Evolutionary conservation across 2,113 vertebrate species (phyloP).

Genomic region (Tiliqua scincoides): DNA sequence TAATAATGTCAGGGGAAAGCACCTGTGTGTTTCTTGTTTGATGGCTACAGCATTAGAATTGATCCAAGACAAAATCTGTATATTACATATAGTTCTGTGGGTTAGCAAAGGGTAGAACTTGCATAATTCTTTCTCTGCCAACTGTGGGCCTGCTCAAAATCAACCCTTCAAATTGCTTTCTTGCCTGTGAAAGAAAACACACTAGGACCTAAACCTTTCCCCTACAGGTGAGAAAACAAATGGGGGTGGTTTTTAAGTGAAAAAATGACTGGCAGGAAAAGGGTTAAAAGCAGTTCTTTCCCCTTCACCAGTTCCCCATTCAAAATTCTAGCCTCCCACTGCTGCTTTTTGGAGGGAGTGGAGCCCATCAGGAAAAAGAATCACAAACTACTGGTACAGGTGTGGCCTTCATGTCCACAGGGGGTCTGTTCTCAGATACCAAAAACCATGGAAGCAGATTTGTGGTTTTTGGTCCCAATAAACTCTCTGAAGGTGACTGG

Average conservation of each 20-base stretch:
- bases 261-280: too few species aligned
- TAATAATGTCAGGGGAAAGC: neutral
- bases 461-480: too few species aligned
- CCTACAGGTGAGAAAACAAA: neutral
- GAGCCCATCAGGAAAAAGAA: neutral
- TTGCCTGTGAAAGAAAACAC: neutral
- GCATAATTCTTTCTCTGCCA: neutral
- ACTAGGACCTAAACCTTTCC: neutral
- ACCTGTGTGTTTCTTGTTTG: too few species aligned
- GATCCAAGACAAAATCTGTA: neutral
- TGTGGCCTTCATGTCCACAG: too few species aligned
- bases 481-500: too few species aligned
- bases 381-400: neutral
- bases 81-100: neutral
- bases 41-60: neutral
- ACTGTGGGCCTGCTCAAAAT: neutral
- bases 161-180: neutral
- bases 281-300: neutral
- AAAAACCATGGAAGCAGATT: too few species aligned
- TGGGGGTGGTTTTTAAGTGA: too few species aligned
- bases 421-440: too few species aligned
- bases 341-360: neutral
- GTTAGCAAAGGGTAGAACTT: neutral
- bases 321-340: neutral
- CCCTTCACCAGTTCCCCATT: neutral